Percentiles rank a stretch among this genome's conserved stretches.
phyloP scores from a whole-genome alignment of 37 sponge, comb jelly and placozoan genomes.

The Cladorhizidae sp. region DNA sequence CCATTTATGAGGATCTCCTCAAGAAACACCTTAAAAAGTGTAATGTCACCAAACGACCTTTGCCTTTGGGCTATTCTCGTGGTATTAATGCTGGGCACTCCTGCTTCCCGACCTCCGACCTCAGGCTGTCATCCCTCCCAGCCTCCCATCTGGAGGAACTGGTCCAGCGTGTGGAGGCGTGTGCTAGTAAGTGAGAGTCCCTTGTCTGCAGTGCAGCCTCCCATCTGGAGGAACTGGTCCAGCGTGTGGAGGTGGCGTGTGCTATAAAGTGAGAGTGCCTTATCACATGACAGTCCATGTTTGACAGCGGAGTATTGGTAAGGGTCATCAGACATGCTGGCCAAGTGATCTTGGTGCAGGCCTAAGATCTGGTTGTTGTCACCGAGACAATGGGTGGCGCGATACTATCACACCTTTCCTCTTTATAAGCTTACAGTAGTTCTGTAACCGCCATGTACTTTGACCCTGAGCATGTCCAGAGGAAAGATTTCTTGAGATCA shows the following conservation, averaged over 20 bases:
- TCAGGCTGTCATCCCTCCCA: constrained; percentile 29
- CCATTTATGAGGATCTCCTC: constrained; percentile 65
- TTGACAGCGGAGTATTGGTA: too few relatives aligned
- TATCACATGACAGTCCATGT: too few relatives aligned
- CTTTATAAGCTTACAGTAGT: too few relatives aligned
- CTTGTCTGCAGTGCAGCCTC: not conserved
- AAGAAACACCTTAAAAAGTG: constrained; percentile 81
- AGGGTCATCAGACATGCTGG: not conserved
- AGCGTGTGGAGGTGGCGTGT: constrained; percentile 44
- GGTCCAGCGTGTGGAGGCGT: constrained; percentile 33
- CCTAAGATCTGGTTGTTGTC: too few relatives aligned
- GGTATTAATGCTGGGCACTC: constrained; percentile 40
- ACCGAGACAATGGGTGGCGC: too few relatives aligned
- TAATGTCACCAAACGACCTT: constrained; percentile 61
- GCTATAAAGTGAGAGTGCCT: not conserved
- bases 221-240: constrained; percentile 12
- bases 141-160: constrained; percentile 6
- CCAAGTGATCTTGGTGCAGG: too few relatives aligned
- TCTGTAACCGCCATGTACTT: too few relatives aligned
- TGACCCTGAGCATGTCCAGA: too few relatives aligned
- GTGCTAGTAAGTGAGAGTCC: constrained; percentile 8
- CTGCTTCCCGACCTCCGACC: constrained; percentile 18
- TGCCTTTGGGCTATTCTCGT: constrained; percentile 26
- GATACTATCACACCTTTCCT: too few relatives aligned
- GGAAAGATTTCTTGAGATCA: too few relatives aligned